These are phyloP conservation scores for Caenorhabditis uteleia DNA, from an alignment of 2,888 invertebrate species.

Conservation along the genomic window DNA sequence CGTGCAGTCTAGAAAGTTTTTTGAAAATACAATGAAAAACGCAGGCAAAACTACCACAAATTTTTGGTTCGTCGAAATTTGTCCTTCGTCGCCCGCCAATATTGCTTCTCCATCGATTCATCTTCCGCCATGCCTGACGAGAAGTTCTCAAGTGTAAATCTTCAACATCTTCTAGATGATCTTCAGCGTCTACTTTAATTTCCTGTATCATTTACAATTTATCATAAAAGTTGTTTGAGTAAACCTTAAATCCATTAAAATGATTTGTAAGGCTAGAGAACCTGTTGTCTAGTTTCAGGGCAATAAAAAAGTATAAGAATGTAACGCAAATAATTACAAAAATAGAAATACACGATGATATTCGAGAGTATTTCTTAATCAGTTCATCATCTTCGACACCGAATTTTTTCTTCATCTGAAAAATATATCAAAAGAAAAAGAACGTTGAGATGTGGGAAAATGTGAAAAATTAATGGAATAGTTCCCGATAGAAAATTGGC, in stretches of 20 bases:
- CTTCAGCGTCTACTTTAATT: conserved; percentile 10
- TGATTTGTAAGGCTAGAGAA: conserved; percentile 12
- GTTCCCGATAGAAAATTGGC: no score
- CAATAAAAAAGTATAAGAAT: conserved; percentile 23
- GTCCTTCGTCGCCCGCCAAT: conserved; percentile 15
- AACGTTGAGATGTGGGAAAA: neutral
- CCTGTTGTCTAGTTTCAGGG: conserved; percentile 13
- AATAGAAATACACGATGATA: conserved; percentile 40
- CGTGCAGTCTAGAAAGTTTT: conserved; percentile 41
- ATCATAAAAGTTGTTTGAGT: neutral
- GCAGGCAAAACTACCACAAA: no score
- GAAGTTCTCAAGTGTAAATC: conserved; percentile 26
- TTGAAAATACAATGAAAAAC: neutral
- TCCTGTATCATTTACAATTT: conserved; percentile 2
- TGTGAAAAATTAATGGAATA: conserved; percentile 6
- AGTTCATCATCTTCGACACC: conserved; percentile 25
- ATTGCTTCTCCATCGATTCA: conserved; percentile 24
- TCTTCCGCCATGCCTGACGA: conserved; percentile 32
- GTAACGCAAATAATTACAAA: conserved; percentile 24
- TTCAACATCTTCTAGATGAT: conserved; percentile 17
- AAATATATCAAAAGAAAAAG: neutral
- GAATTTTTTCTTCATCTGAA: conserved; percentile 30
- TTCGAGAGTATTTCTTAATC: conserved; percentile 22
- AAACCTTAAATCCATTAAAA: conserved; percentile 22
- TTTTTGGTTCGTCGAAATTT: conserved; percentile 29